Evolutionary conservation across 53 echinoderm and acorn worm genomes (phyloP).

Genomic region (Paracentrotus lividus): DNA sequence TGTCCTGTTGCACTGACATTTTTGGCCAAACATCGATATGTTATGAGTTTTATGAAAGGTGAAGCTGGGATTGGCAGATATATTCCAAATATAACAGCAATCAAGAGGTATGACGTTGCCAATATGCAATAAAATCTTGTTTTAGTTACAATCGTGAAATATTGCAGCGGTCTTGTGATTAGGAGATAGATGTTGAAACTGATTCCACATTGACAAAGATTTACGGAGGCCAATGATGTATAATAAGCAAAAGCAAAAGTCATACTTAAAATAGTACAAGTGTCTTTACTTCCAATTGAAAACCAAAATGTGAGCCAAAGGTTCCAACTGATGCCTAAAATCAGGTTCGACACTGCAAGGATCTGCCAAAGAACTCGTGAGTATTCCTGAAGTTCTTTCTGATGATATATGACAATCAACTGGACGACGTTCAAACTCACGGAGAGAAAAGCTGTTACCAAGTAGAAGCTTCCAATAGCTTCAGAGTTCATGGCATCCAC

Average conservation of each 20-base stretch:
- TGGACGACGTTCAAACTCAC: background rate
- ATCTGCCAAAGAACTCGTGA: background rate
- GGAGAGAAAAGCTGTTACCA: background rate
- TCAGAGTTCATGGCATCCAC: background rate
- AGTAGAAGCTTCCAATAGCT: background rate
- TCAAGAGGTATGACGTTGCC: background rate
- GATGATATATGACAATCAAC: background rate
- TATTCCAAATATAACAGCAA: background rate
- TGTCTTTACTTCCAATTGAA: background rate
- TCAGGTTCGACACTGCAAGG: background rate
- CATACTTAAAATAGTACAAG: background rate
- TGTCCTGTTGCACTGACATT: background rate
- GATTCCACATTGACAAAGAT: background rate
- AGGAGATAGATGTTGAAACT: conserved; percentile 10
- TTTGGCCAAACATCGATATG: background rate
- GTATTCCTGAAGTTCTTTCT: background rate
- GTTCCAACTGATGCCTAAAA: background rate
- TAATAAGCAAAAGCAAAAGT: background rate
- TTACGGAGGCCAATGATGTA: background rate
- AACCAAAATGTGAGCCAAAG: background rate
- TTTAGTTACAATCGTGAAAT: background rate
- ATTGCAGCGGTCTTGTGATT: background rate
- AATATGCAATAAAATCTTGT: background rate
- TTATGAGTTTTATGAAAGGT: background rate
- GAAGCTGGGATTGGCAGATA: background rate